A percentile compares a stretch with the other conserved stretches of the same genome.
Conservation (phyloP, 2,888 invertebrate genomes). For the Chironomus tentans region DNA sequence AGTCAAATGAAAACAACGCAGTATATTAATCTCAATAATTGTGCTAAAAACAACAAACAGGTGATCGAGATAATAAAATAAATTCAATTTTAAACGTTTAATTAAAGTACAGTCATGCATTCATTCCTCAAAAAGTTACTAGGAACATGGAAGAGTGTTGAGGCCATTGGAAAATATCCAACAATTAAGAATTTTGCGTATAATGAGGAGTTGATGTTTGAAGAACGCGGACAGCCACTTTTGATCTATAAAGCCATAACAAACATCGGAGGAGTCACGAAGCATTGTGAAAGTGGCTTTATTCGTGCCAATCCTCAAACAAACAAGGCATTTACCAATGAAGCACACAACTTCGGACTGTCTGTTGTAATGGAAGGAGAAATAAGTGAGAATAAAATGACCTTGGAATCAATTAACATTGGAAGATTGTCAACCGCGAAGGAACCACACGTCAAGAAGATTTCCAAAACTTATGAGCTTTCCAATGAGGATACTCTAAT, state of each 20-base stretch:
- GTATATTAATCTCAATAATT: too few relatives aligned
- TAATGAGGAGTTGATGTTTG: constrained; percentile 49
- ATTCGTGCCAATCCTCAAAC: constrained; percentile 49
- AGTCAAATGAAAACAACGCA: too few relatives aligned
- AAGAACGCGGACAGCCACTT: constrained; percentile 48
- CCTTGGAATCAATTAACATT: constrained; percentile 45
- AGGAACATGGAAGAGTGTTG: constrained; percentile 49
- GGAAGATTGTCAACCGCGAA: constrained; percentile 47
- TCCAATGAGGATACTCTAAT: constrained; percentile 40
- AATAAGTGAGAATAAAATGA: constrained; percentile 36
- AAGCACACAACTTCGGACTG: constrained; percentile 55
- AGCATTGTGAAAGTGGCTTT: constrained; percentile 56
- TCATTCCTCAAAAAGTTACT: constrained; percentile 38
- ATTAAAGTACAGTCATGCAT: not conserved
- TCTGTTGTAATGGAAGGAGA: constrained; percentile 51
- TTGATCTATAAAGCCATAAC: constrained; percentile 42
- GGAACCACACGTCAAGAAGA: constrained; percentile 45
- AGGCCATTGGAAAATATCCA: constrained; percentile 48
- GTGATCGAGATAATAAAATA: too few relatives aligned
- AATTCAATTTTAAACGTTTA: too few relatives aligned
- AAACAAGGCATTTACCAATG: constrained; percentile 46
- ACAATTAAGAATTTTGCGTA: constrained; percentile 50
- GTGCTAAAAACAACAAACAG: too few relatives aligned
- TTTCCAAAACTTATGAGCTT: constrained; percentile 41
- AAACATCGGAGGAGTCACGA: constrained; percentile 41